Percentiles rank a stretch among this genome's conserved stretches.
Conservation (phyloP, 2,888 invertebrate species). For the Rotaria socialis region DNA sequence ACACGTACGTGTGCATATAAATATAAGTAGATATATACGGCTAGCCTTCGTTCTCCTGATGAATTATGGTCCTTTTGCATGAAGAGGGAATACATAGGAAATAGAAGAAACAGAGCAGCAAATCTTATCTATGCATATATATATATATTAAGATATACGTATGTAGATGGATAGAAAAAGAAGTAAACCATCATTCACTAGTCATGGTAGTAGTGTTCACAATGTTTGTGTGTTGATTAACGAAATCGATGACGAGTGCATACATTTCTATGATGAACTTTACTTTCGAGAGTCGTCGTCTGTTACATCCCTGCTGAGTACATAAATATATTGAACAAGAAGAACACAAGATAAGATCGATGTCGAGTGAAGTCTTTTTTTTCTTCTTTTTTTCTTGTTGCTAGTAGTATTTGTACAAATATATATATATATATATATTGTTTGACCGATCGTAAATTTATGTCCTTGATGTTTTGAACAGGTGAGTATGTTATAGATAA, state of each 20-base stretch:
- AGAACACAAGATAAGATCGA: conserved; percentile 12
- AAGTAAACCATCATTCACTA: neutral
- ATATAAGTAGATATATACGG: neutral
- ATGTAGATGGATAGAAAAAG: neutral
- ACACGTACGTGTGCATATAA: neutral
- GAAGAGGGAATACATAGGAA: neutral
- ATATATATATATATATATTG: neutral
- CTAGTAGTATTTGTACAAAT: neutral
- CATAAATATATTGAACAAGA: neutral
- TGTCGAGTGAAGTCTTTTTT: neutral
- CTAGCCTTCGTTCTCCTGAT: neutral
- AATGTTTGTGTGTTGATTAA: conserved; percentile 11
- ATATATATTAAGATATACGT: neutral
- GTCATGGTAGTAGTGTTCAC: neutral
- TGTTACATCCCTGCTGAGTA: neutral
- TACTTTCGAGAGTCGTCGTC: conserved; percentile 16
- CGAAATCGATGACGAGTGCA: neutral
- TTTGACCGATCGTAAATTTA: neutral
- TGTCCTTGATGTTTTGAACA: neutral
- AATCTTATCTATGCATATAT: neutral
- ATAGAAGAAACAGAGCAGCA: neutral
- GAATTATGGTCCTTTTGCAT: conserved; percentile 9
- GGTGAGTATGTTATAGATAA: neutral
- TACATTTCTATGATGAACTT: neutral
- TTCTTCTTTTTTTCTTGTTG: neutral